Conservation (phyloP, 2,113 vertebrate species). For the Ptilorrhoa leucosticta region DNA sequence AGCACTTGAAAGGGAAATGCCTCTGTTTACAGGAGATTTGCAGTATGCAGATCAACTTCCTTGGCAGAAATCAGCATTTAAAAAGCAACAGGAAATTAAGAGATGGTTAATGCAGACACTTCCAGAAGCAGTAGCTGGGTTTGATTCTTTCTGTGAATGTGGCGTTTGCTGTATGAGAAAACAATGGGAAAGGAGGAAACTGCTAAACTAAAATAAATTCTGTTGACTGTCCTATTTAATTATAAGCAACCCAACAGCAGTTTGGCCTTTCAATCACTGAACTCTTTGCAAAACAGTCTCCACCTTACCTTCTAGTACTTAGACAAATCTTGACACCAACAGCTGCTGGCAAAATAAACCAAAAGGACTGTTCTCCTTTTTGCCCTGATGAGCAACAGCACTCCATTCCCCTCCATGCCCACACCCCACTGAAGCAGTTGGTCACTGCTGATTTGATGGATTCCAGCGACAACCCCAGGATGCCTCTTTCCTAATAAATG, state of each 20-base stretch:
- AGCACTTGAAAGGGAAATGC: background rate
- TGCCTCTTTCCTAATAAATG: background rate
- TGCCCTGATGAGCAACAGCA: background rate
- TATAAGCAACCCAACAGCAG: background rate
- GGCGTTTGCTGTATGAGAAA: background rate
- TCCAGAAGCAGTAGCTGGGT: background rate
- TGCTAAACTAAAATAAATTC: background rate
- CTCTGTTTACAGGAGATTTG: background rate
- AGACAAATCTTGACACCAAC: background rate
- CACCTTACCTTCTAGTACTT: background rate
- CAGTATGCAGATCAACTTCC: background rate
- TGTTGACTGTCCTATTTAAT: background rate
- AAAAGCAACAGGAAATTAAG: conserved; percentile 6
- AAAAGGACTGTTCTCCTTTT: background rate
- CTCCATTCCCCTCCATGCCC: background rate
- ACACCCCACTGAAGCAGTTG: background rate
- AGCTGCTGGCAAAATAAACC: background rate
- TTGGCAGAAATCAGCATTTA: conserved; percentile 6
- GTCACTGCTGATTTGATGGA: background rate
- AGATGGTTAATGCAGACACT: background rate
- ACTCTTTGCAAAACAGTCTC: background rate
- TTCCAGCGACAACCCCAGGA: background rate
- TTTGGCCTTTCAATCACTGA: background rate
- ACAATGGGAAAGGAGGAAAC: background rate
- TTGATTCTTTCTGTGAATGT: background rate